Conservation (phyloP, 2,113 vertebrate genomes). For the Baryphthengus martii region DNA sequence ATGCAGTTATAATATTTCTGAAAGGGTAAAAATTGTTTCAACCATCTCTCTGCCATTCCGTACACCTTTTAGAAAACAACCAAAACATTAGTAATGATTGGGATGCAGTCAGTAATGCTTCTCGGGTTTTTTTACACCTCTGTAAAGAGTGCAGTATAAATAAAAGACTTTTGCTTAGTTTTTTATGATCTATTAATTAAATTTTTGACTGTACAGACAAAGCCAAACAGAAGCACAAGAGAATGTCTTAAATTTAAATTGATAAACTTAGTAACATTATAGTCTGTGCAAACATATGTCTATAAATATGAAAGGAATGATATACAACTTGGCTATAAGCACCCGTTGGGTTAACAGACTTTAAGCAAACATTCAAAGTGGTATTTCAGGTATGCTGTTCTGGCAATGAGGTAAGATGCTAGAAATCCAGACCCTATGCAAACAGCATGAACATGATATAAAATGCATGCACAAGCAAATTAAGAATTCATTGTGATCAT, state of each 20-base stretch:
- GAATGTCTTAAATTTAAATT: neutral
- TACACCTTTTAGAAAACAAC: neutral
- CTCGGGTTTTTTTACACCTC: neutral
- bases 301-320: neutral
- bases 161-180: neutral
- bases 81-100: neutral
- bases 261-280: neutral
- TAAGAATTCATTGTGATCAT: neutral
- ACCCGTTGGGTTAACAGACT: neutral
- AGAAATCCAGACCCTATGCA: neutral
- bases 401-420: neutral
- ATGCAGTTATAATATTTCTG: neutral
- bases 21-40: neutral
- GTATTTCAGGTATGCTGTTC: constrained; percentile 39
- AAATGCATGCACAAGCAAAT: neutral
- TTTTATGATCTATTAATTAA: neutral
- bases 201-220: neutral
- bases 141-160: neutral
- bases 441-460: neutral
- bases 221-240: neutral
- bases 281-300: neutral
- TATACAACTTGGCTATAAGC: neutral
- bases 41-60: neutral
- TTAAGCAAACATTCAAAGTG: neutral
- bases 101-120: neutral